A percentile compares a stretch with the other conserved stretches of the same genome.
phyloP scores from a whole-genome alignment of 2,797 vertebrate species.

The Acridotheres tristis region DNA sequence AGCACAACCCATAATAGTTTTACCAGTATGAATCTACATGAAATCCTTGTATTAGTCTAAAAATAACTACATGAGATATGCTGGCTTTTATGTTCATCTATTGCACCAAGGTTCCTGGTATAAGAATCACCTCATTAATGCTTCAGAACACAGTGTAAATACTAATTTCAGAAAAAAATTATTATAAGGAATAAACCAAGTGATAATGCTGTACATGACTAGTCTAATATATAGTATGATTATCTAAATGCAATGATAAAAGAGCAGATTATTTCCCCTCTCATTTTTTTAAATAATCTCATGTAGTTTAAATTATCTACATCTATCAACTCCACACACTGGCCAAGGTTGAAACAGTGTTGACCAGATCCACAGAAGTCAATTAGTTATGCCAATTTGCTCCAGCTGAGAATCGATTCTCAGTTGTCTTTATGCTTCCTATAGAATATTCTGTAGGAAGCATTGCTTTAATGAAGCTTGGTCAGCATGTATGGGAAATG shows the following conservation, averaged over 20 bases:
- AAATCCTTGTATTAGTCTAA: neutral
- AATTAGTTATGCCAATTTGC: conserved; percentile 63
- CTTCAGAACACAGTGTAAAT: neutral
- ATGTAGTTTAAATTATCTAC: conserved; percentile 36
- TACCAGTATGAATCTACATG: neutral
- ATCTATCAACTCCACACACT: conserved; percentile 18
- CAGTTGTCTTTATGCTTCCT: neutral
- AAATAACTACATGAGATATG: neutral
- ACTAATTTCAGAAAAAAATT: conserved; percentile 9
- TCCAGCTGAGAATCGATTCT: conserved; percentile 51
- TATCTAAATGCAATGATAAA: conserved; percentile 13
- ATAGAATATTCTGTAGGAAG: conserved; percentile 39
- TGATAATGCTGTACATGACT: neutral
- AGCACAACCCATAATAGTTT: neutral
- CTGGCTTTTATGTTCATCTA: neutral
- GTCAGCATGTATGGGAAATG: neutral
- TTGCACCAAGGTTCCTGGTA: neutral
- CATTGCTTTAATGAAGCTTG: neutral
- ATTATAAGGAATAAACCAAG: neutral
- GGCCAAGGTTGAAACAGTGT: neutral
- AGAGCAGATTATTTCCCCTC: neutral
- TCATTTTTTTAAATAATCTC: conserved; percentile 17
- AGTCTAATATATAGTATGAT: neutral
- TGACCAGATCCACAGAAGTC: conserved; percentile 49
- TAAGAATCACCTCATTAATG: neutral